Evolutionary conservation across 2,888 invertebrate genomes (phyloP).

Genomic region (Ellobium chinense): DNA sequence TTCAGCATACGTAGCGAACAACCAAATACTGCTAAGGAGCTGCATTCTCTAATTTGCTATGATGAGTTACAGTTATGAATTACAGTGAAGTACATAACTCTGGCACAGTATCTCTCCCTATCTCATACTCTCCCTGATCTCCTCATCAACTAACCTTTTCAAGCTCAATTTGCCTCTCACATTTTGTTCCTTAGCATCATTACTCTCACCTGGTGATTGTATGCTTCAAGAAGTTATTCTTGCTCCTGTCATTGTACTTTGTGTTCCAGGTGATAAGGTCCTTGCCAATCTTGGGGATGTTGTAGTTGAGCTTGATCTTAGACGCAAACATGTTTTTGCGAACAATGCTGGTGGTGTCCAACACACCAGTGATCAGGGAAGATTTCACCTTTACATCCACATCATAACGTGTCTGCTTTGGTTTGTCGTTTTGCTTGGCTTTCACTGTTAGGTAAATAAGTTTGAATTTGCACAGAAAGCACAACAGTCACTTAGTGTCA

Average conservation of each 20-base stretch:
- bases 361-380: slow-evolving; percentile 2
- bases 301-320: slow-evolving; percentile 57
- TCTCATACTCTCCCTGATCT: too few relatives aligned
- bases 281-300: slow-evolving; percentile 52
- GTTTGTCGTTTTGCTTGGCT: background rate
- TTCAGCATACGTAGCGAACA: too few relatives aligned
- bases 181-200: too few relatives aligned
- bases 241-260: slow-evolving; percentile 55
- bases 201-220: slow-evolving; percentile 54
- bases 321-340: slow-evolving; percentile 32
- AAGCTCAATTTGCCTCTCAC: too few relatives aligned
- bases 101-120: too few relatives aligned
- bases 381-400: slow-evolving; percentile 46
- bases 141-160: too few relatives aligned
- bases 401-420: slow-evolving; percentile 37
- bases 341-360: slow-evolving; percentile 24
- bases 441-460: slow-evolving; percentile 27
- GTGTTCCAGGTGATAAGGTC: slow-evolving; percentile 56
- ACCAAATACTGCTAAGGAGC: too few relatives aligned
- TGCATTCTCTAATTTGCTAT: too few relatives aligned
- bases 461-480: too few relatives aligned
- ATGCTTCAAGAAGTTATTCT: slow-evolving; percentile 50
- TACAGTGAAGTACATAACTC: too few relatives aligned
- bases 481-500: too few relatives aligned
- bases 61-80: too few relatives aligned